Base-by-base conservation (phyloP, 2,888 invertebrate species). In the Hirtodrosophila duncani region DNA sequence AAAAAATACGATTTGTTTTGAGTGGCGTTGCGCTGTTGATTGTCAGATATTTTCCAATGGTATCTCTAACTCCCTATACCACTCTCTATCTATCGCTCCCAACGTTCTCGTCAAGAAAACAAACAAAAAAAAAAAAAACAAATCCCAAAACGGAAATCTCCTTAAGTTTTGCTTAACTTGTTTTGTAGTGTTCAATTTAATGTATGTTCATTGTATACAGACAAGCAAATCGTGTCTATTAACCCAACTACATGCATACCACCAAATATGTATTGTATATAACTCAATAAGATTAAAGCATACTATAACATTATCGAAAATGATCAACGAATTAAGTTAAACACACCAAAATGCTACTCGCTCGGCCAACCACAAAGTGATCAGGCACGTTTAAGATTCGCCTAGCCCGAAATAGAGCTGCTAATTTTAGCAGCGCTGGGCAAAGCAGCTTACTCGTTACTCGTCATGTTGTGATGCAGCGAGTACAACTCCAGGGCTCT, bases 131-230 rank as follows among this genome's bases (percentile, higher is more conserved):
- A n/a, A n/a, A n/a, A n/a, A n/a, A n/a, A n/a, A n/a, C n/a, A n/a
- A n/a, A n/a, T n/a, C n/a, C n/a, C n/a, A n/a, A n/a, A n/a, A n/a
- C n/a, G n/a, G n/a, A n/a, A n/a, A n/a, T n/a, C 85, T 84, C 85
- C 85, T 85, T 84, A 83, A 83, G 85, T 85, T 85, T 85, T 85
- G 86, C 84, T 83, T 68, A 69, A 83, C 83, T 85, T 85, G 65
- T 85, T 85, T 85, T 85, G 85, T 86, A 85, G 85, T 85, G 86
- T 84, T 85, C 85, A 86, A 85, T 85, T 84, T 84, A 84, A 84
- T 84, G 84, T 84, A 83, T 84, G 82, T 84, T 53, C 82, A 79
- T 81, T 84, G 81, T 84, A 84, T 84, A 84, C 84, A 84, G 82
- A 83, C 74, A 83, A 84, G 82, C 84, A 85, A 84, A 85, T 84